phyloP scores from a whole-genome alignment of 2,113 vertebrate genomes.

The Ammospiza nelsoni region DNA sequence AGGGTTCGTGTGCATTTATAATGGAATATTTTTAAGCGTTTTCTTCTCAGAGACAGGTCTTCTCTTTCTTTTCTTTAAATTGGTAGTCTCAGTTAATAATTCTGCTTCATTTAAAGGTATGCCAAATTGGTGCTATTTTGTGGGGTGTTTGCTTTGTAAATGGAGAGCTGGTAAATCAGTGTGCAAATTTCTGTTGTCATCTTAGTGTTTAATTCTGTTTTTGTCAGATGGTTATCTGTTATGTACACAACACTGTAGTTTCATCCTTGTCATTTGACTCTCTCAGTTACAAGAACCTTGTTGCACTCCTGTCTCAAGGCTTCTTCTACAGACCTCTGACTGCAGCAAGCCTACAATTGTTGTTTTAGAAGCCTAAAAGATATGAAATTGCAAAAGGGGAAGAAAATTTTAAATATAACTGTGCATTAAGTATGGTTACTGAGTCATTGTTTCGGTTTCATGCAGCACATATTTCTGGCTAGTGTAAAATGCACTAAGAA shows the following conservation, averaged over 20 bases:
- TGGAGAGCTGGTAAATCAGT: conserved; percentile 30
- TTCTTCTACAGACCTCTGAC: background rate
- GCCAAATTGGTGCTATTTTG: conserved; percentile 20
- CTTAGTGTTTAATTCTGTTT: background rate
- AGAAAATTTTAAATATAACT: conserved; percentile 18
- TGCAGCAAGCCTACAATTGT: background rate
- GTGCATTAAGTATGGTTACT: conserved; percentile 35
- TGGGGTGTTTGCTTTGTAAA: conserved; percentile 32
- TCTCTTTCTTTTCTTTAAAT: background rate
- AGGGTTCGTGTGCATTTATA: background rate
- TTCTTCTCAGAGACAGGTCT: background rate
- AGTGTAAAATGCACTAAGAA: conserved; percentile 64
- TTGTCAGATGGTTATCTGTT: conserved; percentile 34
- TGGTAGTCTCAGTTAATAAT: background rate
- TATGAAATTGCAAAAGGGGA: background rate
- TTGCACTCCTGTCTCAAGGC: background rate
- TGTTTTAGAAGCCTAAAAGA: background rate
- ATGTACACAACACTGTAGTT: background rate
- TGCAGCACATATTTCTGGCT: conserved; percentile 67
- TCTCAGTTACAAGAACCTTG: background rate
- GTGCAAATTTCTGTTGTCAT: conserved; percentile 28
- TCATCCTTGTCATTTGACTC: background rate
- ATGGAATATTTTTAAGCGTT: background rate
- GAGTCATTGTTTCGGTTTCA: conserved; percentile 69
- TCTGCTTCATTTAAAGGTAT: background rate